Evolutionary conservation across 2,888 invertebrate species (phyloP), one percentile per base, ranked within the genome.

Genomic region (Athrips mouffetella): DNA sequence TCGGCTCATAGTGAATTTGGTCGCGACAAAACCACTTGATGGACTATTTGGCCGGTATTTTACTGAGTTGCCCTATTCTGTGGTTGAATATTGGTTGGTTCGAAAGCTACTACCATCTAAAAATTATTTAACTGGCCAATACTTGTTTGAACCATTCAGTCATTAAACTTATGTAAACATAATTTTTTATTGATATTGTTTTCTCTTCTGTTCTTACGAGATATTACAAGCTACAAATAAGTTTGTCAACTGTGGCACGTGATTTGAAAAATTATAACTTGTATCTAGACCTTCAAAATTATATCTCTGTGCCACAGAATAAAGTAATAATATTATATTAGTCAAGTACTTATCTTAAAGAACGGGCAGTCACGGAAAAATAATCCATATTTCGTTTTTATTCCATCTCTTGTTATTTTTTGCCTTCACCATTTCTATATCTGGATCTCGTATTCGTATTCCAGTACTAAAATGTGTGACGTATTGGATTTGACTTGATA

Each of bases 401-500:
- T n/a, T n/a, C n/a, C n/a, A n/a, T n/a, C n/a, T n/a, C n/a, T n/a
- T n/a, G n/a, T n/a, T n/a, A n/a, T n/a, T n/a, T n/a, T n/a, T n/a
- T n/a, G n/a, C n/a, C 27, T 27, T 8, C 7, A 10, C 7, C 3
- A 27, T 27, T 27, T 2, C 27, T 27, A 10, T 27, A 3, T 23
- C 23, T 27, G n/a, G n/a, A n/a, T n/a, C 27, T 27, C 2, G 27
- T 10, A 7, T n/a, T 2, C 7, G 27, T 2, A 27, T 5, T 27
- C 10, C n/a, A 27, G 7, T 15, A 6, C 5, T 37, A 18, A 37
- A 37, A 37, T 18, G 8, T 16, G 18, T 18, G 37, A 37, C 37
- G 62, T 62, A 67, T 65, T 54, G 52, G 55, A 45, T 41, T 54
- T 56, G 55, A 60, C 61, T 57, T 51, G 49, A 53, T 52, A 51